Percentiles rank a stretch among this genome's conserved stretches.
Conservation (phyloP, 1,140 invertebrate species). For the Trigoniulus corallinus region DNA sequence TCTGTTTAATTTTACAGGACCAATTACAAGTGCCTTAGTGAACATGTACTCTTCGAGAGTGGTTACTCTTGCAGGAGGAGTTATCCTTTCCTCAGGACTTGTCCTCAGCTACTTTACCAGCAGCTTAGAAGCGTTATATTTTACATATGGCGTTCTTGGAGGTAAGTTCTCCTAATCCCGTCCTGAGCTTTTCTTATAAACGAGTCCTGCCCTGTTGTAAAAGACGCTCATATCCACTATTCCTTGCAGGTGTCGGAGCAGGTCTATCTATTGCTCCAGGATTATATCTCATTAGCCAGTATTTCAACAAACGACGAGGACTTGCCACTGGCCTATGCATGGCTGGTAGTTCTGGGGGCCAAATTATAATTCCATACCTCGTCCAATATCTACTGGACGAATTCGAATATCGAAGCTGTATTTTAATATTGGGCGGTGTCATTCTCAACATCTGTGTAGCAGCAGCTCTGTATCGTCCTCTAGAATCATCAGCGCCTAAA, state of each 20-base stretch:
- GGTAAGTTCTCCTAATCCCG: constrained; percentile 16
- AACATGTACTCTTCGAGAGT: constrained; percentile 52
- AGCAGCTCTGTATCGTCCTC: constrained; percentile 53
- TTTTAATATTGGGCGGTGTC: constrained; percentile 31
- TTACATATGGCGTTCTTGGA: constrained; percentile 55
- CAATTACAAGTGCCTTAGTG: constrained; percentile 51
- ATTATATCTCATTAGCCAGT: constrained; percentile 24
- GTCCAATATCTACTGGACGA: constrained; percentile 11
- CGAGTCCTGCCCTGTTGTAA: not conserved
- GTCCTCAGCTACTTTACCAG: constrained; percentile 50
- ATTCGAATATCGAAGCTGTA: constrained; percentile 12
- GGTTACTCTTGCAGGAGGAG: constrained; percentile 52
- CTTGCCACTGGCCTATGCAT: constrained; percentile 21
- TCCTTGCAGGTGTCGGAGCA: constrained; percentile 46
- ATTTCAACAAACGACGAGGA: constrained; percentile 21
- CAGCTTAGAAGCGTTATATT: constrained; percentile 45
- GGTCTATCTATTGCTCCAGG: constrained; percentile 64
- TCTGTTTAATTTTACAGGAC: constrained; percentile 38
- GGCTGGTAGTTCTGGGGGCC: constrained; percentile 18
- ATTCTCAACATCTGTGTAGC: constrained; percentile 66
- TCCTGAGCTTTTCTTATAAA: not conserved
- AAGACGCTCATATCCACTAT: not conserved
- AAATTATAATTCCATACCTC: constrained; percentile 17
- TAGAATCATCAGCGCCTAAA: constrained; percentile 24
- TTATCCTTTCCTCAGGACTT: constrained; percentile 51